A percentile compares a stretch with the other conserved stretches of the same genome.
Evolutionary conservation across 30 jellyfish, hydroid and myxozoan genomes (phyloP).

Genomic region (Pseudorhiza aurosa): DNA sequence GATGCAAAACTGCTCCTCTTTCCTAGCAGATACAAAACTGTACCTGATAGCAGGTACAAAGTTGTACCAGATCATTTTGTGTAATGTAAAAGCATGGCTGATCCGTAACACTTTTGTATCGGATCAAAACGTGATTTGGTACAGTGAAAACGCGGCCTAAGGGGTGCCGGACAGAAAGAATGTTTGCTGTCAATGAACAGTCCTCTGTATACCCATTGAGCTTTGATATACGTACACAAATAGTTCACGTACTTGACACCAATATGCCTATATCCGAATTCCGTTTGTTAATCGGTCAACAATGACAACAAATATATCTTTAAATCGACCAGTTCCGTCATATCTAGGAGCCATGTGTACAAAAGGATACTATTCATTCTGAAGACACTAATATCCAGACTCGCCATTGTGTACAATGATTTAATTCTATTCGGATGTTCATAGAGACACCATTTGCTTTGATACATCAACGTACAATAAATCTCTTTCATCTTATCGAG

Average conservation of each 20-base stretch:
- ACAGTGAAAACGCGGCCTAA: too few relatives aligned
- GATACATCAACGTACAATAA: background rate
- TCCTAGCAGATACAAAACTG: too few relatives aligned
- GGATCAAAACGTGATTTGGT: too few relatives aligned
- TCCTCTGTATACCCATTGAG: too few relatives aligned
- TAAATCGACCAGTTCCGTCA: background rate
- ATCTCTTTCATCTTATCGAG: slow-evolving; percentile 6
- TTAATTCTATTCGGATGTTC: slow-evolving; percentile 40
- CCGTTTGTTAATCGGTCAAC: background rate
- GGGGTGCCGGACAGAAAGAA: too few relatives aligned
- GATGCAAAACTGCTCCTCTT: too few relatives aligned
- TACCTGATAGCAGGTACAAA: too few relatives aligned
- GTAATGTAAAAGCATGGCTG: too few relatives aligned
- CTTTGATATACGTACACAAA: background rate
- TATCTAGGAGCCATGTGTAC: background rate
- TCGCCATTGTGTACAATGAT: background rate
- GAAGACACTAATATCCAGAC: background rate
- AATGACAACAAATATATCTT: slow-evolving; percentile 8
- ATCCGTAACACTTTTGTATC: too few relatives aligned
- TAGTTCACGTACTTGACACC: background rate
- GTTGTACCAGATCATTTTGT: too few relatives aligned
- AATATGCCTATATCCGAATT: background rate
- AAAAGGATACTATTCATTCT: background rate
- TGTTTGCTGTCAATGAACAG: too few relatives aligned
- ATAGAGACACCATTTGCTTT: slow-evolving; percentile 32